These are phyloP conservation scores for Danio kyathit DNA, from an alignment of 2,797 vertebrate species.

Conservation along the genomic window DNA sequence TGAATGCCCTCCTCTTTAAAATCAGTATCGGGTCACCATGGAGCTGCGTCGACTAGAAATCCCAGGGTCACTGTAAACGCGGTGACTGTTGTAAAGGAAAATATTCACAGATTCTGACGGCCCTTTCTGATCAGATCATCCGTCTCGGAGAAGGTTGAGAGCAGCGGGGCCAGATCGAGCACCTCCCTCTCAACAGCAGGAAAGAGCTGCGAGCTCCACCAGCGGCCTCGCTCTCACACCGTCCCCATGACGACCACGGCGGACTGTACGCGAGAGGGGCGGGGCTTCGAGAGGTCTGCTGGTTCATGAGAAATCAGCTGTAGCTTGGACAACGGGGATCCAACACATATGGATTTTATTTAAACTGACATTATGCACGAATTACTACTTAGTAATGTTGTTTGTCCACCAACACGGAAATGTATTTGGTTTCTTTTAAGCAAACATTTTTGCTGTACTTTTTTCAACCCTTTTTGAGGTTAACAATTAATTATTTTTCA, in stretches of 20 bases:
- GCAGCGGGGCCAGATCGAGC: conserved; percentile 18
- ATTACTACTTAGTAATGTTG: neutral
- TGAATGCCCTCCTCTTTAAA: conserved; percentile 46
- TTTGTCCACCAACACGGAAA: too few species aligned
- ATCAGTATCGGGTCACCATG: conserved; percentile 49
- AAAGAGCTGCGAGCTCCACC: conserved; percentile 67
- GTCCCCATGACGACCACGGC: conserved; percentile 78
- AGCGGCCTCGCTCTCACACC: conserved; percentile 77
- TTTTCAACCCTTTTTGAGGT: too few species aligned
- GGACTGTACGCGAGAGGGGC: conserved; percentile 12
- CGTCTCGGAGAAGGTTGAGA: conserved; percentile 20
- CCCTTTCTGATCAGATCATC: conserved; percentile 17
- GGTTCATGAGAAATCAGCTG: conserved; percentile 40
- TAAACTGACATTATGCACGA: neutral
- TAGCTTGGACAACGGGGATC: neutral
- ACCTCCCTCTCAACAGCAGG: conserved; percentile 62
- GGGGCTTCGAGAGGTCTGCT: conserved; percentile 1
- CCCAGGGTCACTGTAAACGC: neutral
- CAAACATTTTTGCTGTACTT: neutral
- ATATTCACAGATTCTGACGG: neutral
- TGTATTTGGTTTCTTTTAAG: neutral
- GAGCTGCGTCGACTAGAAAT: conserved; percentile 18
- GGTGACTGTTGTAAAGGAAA: neutral
- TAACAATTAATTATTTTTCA: too few species aligned
- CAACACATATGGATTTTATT: neutral